Evolutionary conservation across 2,113 vertebrate species (phyloP), one percentile per base, ranked within the genome.

Genomic region (Xiphorhynchus elegans): DNA sequence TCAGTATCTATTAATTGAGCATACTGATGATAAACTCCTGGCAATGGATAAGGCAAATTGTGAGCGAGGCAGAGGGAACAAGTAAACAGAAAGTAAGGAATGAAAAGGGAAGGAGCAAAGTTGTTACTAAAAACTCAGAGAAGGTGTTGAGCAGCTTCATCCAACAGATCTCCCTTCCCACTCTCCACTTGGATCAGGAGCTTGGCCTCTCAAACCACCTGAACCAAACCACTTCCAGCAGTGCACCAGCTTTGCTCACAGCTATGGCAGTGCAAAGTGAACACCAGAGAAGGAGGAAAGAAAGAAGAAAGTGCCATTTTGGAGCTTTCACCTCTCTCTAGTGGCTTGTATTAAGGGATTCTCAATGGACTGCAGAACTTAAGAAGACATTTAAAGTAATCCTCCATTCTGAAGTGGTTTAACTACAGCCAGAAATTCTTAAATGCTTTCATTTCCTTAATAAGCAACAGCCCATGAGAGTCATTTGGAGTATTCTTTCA

Each of bases 381-480:
- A 55, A 80, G 44, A 85, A 88, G n/a, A 23, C 40, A 76, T 60
- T 91, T 85, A 91, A 95, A 91, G 49, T 40, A 63, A 77, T 91
- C 66, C 52, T 85, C 58, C 60, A 40, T 40, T 68, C 40, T n/a
- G 40, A 94, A 87, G 76, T 78, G 44, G 78, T 87, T 93, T 89
- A 94, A 85, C 87, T 49, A 79, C 49, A 86, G 89, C 37, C 76
- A 93, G 53, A 93, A 91, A 84, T 59, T 63, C 47, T 68, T 78
- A 82, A 94, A 93, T 31, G 47, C 33, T 91, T 85, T 87, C 20
- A 89, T 90, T 95, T 89, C 78, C 85, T 89, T 79, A 89, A 78
- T 63, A 93, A 87, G 76, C 70, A 82, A 68, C 18, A 68, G 37
- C 84, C 95, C 74, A 14, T 16, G 40, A 94, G 66, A 91, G 69